Evolutionary conservation across 2,797 vertebrate genomes (phyloP).

Genomic region (Lindbergichthys nudifrons): DNA sequence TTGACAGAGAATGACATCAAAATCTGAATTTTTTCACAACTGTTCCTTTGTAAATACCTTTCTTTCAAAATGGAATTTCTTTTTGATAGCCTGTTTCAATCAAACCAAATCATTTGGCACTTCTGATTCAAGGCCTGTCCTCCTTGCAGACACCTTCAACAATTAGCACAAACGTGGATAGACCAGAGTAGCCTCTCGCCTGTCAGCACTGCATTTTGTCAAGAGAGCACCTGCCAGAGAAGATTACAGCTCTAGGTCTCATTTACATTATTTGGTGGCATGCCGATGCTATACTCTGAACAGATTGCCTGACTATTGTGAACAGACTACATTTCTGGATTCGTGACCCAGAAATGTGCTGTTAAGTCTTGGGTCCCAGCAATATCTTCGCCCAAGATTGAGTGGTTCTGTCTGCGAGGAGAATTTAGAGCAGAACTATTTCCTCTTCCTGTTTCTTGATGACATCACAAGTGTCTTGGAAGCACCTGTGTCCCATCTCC

Average conservation of each 20-base stretch:
- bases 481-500: slow-evolving; percentile 77
- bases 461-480: slow-evolving; percentile 56
- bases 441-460: slow-evolving; percentile 54
- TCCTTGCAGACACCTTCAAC: slow-evolving; percentile 12
- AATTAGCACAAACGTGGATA: slow-evolving; percentile 3
- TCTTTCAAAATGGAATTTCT: neutral
- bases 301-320: slow-evolving; percentile 29
- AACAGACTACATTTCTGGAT: slow-evolving; percentile 6
- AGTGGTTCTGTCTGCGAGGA: neutral
- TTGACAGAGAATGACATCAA: slow-evolving; percentile 15
- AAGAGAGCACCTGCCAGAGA: slow-evolving; percentile 26
- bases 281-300: slow-evolving; percentile 3
- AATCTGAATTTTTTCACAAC: neutral
- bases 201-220: slow-evolving; percentile 14
- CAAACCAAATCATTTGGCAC: slow-evolving; percentile 12
- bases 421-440: slow-evolving; percentile 30
- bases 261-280: slow-evolving; percentile 27
- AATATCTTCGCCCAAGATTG: slow-evolving; percentile 22
- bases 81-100: slow-evolving; percentile 5
- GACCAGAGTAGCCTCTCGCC: slow-evolving; percentile 10
- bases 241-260: slow-evolving; percentile 5
- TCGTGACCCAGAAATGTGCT: slow-evolving; percentile 36
- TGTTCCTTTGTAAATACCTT: neutral
- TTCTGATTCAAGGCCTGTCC: slow-evolving; percentile 11
- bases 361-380: slow-evolving; percentile 36